A percentile compares a stretch with the other conserved stretches of the same genome.
phyloP scores from a whole-genome alignment of 1,140 invertebrate species.

The Parapsyche elsis region DNA sequence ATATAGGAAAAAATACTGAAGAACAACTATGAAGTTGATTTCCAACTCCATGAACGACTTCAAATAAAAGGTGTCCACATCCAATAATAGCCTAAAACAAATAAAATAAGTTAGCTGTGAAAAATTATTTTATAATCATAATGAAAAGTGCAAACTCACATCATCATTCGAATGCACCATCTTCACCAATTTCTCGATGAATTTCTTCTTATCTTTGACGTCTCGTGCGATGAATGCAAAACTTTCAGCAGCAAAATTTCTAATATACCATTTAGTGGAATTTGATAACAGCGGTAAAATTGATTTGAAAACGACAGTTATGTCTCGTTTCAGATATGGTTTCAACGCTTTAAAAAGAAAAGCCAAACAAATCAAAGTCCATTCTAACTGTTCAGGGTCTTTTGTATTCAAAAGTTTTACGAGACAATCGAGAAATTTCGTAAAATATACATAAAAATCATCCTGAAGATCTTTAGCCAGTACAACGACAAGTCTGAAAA shows the following conservation, averaged over 20 bases:
- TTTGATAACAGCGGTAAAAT: slow-evolving; percentile 81
- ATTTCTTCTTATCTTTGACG: slow-evolving; percentile 81
- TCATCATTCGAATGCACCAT: slow-evolving; percentile 74
- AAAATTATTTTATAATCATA: slow-evolving; percentile 32
- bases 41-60: slow-evolving; percentile 83
- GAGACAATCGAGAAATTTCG: slow-evolving; percentile 74
- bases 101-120: slow-evolving; percentile 35
- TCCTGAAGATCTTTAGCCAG: slow-evolving; percentile 85
- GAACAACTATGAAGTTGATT: slow-evolving; percentile 86
- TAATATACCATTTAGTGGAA: slow-evolving; percentile 81
- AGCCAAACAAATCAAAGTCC: slow-evolving; percentile 84
- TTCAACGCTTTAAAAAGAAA: slow-evolving; percentile 91
- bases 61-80: slow-evolving; percentile 85
- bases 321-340: slow-evolving; percentile 83
- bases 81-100: slow-evolving; percentile 73
- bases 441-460: slow-evolving; percentile 88
- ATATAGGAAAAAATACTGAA: slow-evolving; percentile 72
- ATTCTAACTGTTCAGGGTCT: slow-evolving; percentile 85
- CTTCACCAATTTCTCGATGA: slow-evolving; percentile 78
- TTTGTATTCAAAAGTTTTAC: slow-evolving; percentile 80
- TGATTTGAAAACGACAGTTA: slow-evolving; percentile 77
- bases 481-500: slow-evolving; percentile 82
- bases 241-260: slow-evolving; percentile 93
- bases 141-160: slow-evolving; percentile 66
- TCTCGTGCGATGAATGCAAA: slow-evolving; percentile 93